Base-by-base conservation (phyloP, 2,888 invertebrate genomes). In the Pteria penguin region DNA sequence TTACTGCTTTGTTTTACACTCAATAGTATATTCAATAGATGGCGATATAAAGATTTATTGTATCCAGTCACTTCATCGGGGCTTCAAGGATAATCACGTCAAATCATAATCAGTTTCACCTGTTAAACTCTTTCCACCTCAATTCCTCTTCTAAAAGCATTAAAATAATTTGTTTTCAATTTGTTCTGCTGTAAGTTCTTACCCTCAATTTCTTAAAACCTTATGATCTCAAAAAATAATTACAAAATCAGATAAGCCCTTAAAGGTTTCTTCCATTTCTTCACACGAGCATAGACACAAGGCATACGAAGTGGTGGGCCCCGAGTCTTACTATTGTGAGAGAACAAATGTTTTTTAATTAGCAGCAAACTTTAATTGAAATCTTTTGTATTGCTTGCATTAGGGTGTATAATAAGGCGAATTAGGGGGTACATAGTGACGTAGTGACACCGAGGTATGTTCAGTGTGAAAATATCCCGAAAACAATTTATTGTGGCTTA, bases 191-290 rank as follows among this genome's bases (percentile, higher is more conserved):
- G n/a, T 26, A 58, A n/a, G 14, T 58, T 45, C 18, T 45, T 29
- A 60, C 8, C 29, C 8, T 60, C 11, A 4, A 11, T 27, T 67
- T 55, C 54, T 31, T 32, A 31, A 57, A 31, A 54, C 52, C 55
- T 54, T 67, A 27, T 67, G 67, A 67, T 67, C 67, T 24, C 29
- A 54, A n/a, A 45, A 67, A 67, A 55, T 67, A 55, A 67, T 67
- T 67, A 67, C 32, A n/a, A 27, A 55, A 67, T 67, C 67, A 67
- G 67, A 67, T 67, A 67, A 55, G 55, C 26, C 55, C 27, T 31
- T 31, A 55, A 55, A 24, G 33, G 67, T 67, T 67, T 67, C 67
- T 67, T 27, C 8, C 18, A 29, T 67, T 67, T 55, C 67, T n/a
- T 29, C 29, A 26, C 5, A 8, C 18, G 26, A 60, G 27, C 4